Base-by-base conservation (phyloP, 1,140 invertebrate genomes). In the Amyelois transitella region DNA sequence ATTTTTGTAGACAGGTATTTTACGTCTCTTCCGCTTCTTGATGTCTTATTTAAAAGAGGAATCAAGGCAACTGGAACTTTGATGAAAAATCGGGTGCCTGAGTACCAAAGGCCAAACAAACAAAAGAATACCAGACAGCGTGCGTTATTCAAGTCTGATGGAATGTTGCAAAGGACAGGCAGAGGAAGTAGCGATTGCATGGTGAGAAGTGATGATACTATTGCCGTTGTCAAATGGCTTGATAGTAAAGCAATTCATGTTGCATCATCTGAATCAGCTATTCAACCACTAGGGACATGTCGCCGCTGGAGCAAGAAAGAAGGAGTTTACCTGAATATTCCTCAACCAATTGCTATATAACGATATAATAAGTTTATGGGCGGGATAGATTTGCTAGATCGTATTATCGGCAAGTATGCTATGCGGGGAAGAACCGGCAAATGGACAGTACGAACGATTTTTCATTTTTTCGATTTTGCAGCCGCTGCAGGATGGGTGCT, bases 381-480 rank as follows among this genome's bases (percentile, higher is more conserved):
- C 22, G 48, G 48, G 6, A 50, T 50, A n/a, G 48, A 50, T 22
- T 14, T 50, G 8, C 21, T 50, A n/a, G n/a, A 14, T 19, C 12
- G 48, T 7, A 50, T 50, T 12, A 50, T 50, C 18, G 21, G 20
- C 20, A 50, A 50, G 17, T 50, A 50, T 24, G 20, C 45, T 19
- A 48, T 48, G 18, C 45, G 45, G 12, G 45, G 45, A 18, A 48
- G 45, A 48, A 48, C 45, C 21, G 45, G 45, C 18, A 51, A 32
- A n/a, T 51, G 50, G 50, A 51, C 50, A 18, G 18, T 51, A 10
- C 14, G 50, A 32, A 32, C 50, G 38, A 51, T 51, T 18, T 51
- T 32, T 51, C 50, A 51, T 18, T 51, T 51, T 18, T 51, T 51
- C 24, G n/a, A n/a, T 19, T 32, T 18, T 51, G 7, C 24, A 2